These are phyloP conservation scores for Temnopleurus reevesii DNA, from an alignment of 53 echinoderm and acorn worm species.

Conservation along the genomic window DNA sequence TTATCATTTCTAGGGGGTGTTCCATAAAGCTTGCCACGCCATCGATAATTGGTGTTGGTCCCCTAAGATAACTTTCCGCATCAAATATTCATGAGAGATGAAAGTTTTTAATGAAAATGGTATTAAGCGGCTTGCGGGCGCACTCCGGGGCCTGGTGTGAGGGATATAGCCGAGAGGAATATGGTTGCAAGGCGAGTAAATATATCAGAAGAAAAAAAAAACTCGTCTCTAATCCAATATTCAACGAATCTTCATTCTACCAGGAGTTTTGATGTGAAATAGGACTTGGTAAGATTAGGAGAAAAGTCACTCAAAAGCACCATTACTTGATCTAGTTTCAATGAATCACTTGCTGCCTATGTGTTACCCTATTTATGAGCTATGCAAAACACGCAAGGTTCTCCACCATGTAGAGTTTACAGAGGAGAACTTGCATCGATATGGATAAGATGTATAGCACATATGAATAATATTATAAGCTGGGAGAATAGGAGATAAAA, in stretches of 20 bases:
- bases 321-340: slow-evolving; percentile 8
- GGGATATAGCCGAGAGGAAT: neutral
- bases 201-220: neutral
- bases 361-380: neutral
- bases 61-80: neutral
- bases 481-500: too few species aligned
- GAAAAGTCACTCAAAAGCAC: neutral
- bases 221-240: neutral
- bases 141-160: neutral
- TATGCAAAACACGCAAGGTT: too few species aligned
- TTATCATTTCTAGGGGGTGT: neutral
- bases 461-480: too few species aligned
- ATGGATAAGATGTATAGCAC: too few species aligned
- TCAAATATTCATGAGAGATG: slow-evolving; percentile 12
- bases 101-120: slow-evolving; percentile 25
- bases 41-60: slow-evolving; percentile 31
- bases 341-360: neutral
- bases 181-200: neutral
- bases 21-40: slow-evolving; percentile 23
- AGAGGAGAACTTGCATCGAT: too few species aligned
- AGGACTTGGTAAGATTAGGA: neutral
- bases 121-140: neutral
- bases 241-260: neutral
- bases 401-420: too few species aligned
- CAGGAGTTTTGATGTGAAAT: neutral